Base-by-base conservation (phyloP, 2,888 invertebrate species). In the Baccha elongata region DNA sequence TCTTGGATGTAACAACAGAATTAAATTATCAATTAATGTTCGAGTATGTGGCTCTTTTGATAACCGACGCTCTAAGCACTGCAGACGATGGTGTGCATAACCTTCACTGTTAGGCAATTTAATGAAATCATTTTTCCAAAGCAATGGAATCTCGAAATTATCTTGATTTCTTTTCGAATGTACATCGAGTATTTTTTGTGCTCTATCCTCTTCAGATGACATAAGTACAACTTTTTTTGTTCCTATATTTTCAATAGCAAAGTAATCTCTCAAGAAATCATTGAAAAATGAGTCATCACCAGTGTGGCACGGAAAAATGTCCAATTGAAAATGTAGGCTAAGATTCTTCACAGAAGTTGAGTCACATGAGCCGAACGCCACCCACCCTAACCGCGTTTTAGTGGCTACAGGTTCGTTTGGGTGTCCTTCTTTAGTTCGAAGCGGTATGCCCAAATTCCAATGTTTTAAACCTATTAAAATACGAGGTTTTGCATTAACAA, bases 391-490 rank as follows among this genome's bases (percentile, higher is more conserved):
- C 15, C 60, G 60, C 10, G 60, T 60, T 23, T 60, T 29, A 1
- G 60, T 60, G 11, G 62, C 46, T 1, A 62, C 62, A 23, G 62
- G 46, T 46, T 62, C 62, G 21, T 46, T 62, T 46, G 19, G 19
- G 19, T 19, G 21, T 29, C 62, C 62, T 62, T 62, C 62, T 35
- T 10, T 62, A 0, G 62, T 62, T 35, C 26, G 60, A 29, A 60
- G 55, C 26, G 44, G 11, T 21, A 42, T 29, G 17, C 60, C 60
- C 29, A 60, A 62, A 46, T 35, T 62, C 44, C 62, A 62, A 7
- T 62, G 62, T 21, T 62, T 62, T 46, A 62, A 46, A 62, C 62
- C 62, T 62, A 62, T 62, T 35, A 32, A 62, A 8, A 65, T 21
- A 65, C 50, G 50, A 50, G 50, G 26, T 50, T 50, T 29, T 15